phyloP scores from a whole-genome alignment of 2,888 invertebrate genomes.

The Acronicta aceris region DNA sequence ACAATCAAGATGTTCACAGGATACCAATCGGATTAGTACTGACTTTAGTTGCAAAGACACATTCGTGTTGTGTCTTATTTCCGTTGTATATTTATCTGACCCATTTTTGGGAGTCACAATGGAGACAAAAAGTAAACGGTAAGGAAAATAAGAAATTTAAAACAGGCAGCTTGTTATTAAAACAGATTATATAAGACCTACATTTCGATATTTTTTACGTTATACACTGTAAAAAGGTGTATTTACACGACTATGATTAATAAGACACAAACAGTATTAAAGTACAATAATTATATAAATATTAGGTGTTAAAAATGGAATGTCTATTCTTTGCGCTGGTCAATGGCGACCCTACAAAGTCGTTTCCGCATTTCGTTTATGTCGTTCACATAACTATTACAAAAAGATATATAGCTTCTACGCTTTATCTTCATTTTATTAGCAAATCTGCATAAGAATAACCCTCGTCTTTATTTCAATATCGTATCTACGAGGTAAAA shows the following conservation, averaged over 20 bases:
- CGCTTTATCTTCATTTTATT: conserved; percentile 44
- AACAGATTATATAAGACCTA: too few relatives aligned
- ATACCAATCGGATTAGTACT: conserved; percentile 75
- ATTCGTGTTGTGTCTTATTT: conserved; percentile 38
- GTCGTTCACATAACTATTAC: conserved; percentile 30
- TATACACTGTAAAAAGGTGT: too few relatives aligned
- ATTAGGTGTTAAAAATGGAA: too few relatives aligned
- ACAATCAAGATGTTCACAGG: conserved; percentile 78
- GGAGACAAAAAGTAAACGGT: conserved; percentile 16
- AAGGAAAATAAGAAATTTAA: background rate
- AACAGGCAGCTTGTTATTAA: too few relatives aligned
- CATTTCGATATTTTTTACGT: too few relatives aligned
- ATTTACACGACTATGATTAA: too few relatives aligned
- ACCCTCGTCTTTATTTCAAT: conserved; percentile 45
- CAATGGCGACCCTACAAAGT: background rate
- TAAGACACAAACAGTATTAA: too few relatives aligned
- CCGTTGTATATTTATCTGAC: conserved; percentile 9
- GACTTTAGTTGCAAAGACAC: conserved; percentile 66
- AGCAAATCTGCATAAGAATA: conserved; percentile 36
- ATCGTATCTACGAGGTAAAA: conserved; percentile 46
- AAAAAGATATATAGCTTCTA: conserved; percentile 36
- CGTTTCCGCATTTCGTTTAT: conserved; percentile 18
- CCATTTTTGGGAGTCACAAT: background rate
- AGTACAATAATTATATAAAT: too few relatives aligned
- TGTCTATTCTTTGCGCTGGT: background rate